These are phyloP conservation scores for Theristicus caerulescens DNA, from an alignment of 2,113 vertebrate genomes.

Conservation along the genomic window DNA sequence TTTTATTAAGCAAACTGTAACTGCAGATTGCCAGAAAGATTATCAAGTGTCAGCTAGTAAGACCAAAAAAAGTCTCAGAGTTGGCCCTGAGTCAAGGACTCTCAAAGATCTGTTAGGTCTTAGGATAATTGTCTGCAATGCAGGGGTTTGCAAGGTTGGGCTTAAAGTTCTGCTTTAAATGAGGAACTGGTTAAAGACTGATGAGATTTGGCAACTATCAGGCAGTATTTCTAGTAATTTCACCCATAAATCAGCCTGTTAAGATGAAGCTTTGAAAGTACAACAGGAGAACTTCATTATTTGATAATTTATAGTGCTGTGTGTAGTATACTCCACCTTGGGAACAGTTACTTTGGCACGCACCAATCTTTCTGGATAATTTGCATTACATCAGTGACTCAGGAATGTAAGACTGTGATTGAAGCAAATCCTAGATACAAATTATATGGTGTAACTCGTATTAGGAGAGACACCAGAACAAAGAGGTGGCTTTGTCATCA, in stretches of 20 bases:
- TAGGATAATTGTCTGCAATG: conserved; percentile 3
- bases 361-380: conserved; percentile 61
- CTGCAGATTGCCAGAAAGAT: conserved; percentile 59
- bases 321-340: conserved; percentile 31
- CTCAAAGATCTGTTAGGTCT: neutral
- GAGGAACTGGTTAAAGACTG: conserved; percentile 26
- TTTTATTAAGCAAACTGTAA: conserved; percentile 17
- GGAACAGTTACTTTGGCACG: conserved; percentile 61
- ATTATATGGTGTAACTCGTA: conserved; percentile 42
- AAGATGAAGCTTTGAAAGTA: conserved; percentile 56
- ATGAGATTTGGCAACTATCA: conserved; percentile 41
- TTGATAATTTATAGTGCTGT: conserved; percentile 44
- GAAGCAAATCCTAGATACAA: conserved; percentile 66
- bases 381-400: conserved; percentile 64
- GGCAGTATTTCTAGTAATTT: conserved; percentile 49
- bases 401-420: conserved; percentile 58
- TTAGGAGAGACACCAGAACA: conserved; percentile 57
- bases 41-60: conserved; percentile 4
- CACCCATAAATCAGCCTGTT: conserved; percentile 48
- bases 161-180: conserved; percentile 22
- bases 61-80: neutral
- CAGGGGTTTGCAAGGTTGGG: neutral
- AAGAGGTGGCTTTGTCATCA: conserved; percentile 61
- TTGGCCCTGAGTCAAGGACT: neutral
- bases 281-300: conserved; percentile 56